Evolutionary conservation across 2,888 invertebrate species (phyloP), one percentile per base, ranked within the genome.

Genomic region (Lymantria dispar): DNA sequence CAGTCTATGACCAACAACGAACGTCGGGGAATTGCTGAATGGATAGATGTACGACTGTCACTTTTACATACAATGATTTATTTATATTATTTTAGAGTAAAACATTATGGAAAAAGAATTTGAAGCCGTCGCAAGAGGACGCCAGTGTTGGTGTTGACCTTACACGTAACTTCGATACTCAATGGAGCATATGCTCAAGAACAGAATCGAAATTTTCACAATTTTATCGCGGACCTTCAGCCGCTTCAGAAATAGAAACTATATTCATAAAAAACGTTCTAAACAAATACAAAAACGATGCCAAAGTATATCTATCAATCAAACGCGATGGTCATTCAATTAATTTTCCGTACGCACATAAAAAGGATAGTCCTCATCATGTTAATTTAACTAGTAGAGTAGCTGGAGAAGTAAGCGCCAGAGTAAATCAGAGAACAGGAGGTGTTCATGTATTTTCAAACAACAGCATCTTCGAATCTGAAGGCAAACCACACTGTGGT

Each of bases 321-420:
- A 95, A 96, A 75, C 93, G 95, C 5, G 95, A 94, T 64, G 96
- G 96, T 0, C 92, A 93, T 54, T 92, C 92, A 30, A 71, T 95
- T 39, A 74, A 94, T 11, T 94, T 94, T 69, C 95, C 95, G 0
- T 94, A 93, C 87, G 94, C 93, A 8, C 93, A 87, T 60, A 83
- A 85, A 0, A 64, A 72, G 52, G 50, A 45, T 1, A 47, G 40
- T 0, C 47, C 67, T 1, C 42, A 52, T 0, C 64, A 66, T 1
- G 48, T 48, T 1, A 60, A 57, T 0, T 39, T 61, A 8, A 43
- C 78, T 1, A 58, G 50, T 10, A 72, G 56, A 53, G 68, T 76
- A 11, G 85, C 87, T 0, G 74, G 59, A 1, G 71, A 78, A 14
- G 73, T 89, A 0, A 68, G 79, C 5, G 37, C 53, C 1, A 84